Conservation (phyloP, 2,113 vertebrate species). For the Chamaea fasciata region DNA sequence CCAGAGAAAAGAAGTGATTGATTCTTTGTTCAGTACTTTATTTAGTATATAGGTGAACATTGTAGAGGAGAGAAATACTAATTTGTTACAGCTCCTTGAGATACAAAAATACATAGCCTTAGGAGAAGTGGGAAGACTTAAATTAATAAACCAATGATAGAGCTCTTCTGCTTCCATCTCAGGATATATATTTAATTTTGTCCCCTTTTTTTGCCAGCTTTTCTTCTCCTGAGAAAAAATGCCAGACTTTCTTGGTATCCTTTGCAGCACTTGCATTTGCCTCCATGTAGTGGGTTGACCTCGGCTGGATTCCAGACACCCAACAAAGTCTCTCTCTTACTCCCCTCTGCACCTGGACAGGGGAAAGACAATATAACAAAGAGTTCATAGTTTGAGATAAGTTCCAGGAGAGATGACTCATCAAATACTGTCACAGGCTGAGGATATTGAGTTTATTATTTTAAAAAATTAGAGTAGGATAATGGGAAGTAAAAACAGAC, state of each 20-base stretch:
- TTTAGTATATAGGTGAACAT: not conserved
- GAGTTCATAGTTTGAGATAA: not conserved
- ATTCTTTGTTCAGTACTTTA: not conserved
- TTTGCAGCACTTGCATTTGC: not conserved
- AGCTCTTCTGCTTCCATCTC: not conserved
- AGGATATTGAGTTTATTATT: not conserved
- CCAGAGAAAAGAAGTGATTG: not conserved
- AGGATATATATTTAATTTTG: not conserved
- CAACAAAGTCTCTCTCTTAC: not conserved
- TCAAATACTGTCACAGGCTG: not conserved
- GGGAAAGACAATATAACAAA: not conserved
- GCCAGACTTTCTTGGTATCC: not conserved
- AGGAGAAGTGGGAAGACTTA: not conserved
- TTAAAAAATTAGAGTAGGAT: not conserved
- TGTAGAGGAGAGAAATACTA: not conserved
- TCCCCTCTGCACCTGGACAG: not conserved
- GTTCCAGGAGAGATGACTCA: not conserved
- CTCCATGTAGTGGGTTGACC: not conserved
- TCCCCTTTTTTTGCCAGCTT: not conserved
- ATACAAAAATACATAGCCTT: not conserved
- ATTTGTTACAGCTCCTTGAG: not conserved
- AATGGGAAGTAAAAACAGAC: not conserved
- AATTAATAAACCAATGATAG: not conserved
- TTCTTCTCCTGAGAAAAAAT: not conserved
- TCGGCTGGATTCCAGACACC: not conserved